These are phyloP conservation scores for Perodicticus potto DNA, from an alignment of 2,797 vertebrate species.

Conservation along the genomic window DNA sequence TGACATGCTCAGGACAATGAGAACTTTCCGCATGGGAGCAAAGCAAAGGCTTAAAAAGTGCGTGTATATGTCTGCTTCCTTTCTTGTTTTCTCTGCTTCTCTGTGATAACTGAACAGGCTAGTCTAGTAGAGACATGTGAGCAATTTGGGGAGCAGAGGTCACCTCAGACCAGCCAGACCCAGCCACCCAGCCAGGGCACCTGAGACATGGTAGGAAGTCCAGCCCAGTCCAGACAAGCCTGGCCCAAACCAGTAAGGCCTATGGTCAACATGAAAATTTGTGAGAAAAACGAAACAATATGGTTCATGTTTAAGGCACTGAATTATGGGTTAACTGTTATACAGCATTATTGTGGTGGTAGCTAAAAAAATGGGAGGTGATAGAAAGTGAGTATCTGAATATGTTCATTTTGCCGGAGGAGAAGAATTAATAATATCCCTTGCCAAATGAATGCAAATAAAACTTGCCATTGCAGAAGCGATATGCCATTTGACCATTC, in stretches of 20 bases:
- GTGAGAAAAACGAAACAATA: not conserved
- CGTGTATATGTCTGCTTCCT: not conserved
- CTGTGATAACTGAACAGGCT: not conserved
- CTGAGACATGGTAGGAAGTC: not conserved
- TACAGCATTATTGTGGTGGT: not conserved
- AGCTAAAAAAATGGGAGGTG: not conserved
- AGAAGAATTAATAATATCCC: conserved; percentile 11
- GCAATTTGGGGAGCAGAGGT: not conserved
- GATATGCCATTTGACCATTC: not conserved
- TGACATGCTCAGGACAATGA: not conserved
- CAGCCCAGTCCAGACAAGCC: not conserved
- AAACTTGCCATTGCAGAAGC: not conserved
- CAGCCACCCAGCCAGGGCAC: not conserved
- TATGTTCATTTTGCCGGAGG: not conserved
- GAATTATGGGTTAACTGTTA: not conserved
- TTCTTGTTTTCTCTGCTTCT: not conserved
- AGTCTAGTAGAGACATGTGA: not conserved
- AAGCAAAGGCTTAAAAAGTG: not conserved
- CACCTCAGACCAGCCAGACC: not conserved
- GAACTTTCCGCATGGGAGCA: not conserved
- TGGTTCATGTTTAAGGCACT: not conserved
- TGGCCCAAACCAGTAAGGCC: not conserved
- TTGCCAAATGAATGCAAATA: conserved; percentile 15
- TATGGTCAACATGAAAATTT: not conserved
- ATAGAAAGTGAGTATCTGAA: not conserved